Evolutionary conservation across 2,888 invertebrate species (phyloP).

Genomic region (Pyrrhia umbra): DNA sequence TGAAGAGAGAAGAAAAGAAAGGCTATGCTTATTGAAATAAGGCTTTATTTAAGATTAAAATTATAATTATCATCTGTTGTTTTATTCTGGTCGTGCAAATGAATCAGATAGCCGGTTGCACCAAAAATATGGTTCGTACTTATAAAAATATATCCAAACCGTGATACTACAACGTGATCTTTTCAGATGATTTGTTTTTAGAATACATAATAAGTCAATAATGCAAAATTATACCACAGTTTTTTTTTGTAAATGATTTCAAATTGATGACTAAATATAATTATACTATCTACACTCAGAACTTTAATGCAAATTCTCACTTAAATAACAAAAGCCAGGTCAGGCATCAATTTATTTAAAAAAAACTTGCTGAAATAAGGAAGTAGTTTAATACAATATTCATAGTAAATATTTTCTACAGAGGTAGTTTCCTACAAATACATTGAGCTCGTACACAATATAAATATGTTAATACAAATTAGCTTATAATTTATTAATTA

Average conservation of each 20-base stretch:
- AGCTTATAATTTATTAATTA: neutral
- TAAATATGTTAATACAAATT: neutral
- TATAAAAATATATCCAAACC: neutral
- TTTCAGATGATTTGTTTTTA: neutral
- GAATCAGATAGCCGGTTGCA: neutral
- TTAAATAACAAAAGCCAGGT: neutral
- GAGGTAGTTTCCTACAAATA: conserved; percentile 21
- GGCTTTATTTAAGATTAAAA: conserved; percentile 7
- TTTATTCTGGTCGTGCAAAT: conserved; percentile 8
- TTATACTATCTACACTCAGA: neutral
- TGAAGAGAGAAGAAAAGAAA: conserved; percentile 82
- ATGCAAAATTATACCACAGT: neutral
- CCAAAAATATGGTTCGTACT: neutral
- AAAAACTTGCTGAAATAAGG: neutral
- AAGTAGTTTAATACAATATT: neutral
- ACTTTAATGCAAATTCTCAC: neutral
- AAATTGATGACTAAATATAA: neutral
- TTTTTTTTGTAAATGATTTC: neutral
- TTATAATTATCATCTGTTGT: neutral
- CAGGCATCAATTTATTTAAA: neutral
- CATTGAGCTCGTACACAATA: conserved; percentile 3
- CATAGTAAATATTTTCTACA: neutral
- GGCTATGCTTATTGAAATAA: conserved; percentile 80
- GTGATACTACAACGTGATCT: no score
- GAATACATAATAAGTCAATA: neutral